phyloP scores from a whole-genome alignment of 2,113 vertebrate genomes.

The Callipepla californica region DNA sequence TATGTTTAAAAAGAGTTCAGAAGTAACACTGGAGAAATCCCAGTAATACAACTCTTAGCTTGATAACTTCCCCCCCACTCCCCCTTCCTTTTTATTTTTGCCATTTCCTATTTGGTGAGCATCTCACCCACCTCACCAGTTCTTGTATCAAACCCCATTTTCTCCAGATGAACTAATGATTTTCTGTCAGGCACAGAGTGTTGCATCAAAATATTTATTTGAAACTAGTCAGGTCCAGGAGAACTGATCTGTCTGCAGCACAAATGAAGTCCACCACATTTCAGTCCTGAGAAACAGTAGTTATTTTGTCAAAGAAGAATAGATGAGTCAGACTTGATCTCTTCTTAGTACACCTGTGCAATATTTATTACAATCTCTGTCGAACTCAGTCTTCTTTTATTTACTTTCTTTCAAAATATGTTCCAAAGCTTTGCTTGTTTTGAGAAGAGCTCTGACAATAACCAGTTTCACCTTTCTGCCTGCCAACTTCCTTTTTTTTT shows the following conservation, averaged over 20 bases:
- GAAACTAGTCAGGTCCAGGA: background rate
- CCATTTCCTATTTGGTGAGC: background rate
- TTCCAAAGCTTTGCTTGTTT: conserved; percentile 4
- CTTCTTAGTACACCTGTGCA: background rate
- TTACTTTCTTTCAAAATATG: background rate
- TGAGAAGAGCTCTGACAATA: background rate
- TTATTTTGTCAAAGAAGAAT: conserved; percentile 43
- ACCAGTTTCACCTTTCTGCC: background rate
- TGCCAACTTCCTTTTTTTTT: background rate
- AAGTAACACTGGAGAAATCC: background rate
- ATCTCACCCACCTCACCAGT: background rate
- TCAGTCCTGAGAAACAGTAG: conserved; percentile 28
- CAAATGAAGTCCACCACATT: conserved; percentile 1
- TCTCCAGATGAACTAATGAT: conserved; percentile 16
- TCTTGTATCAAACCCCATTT: conserved; percentile 1
- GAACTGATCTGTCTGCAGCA: background rate
- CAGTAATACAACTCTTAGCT: background rate
- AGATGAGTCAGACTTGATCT: conserved; percentile 27
- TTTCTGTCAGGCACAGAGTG: background rate
- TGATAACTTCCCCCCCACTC: background rate
- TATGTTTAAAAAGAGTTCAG: background rate
- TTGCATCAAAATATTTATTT: conserved; percentile 19
- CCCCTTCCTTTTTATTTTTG: background rate
- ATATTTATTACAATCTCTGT: background rate
- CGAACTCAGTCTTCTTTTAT: background rate